Evolutionary conservation across 1,140 invertebrate genomes (phyloP).

Genomic region (Lordiphosa collinella): DNA sequence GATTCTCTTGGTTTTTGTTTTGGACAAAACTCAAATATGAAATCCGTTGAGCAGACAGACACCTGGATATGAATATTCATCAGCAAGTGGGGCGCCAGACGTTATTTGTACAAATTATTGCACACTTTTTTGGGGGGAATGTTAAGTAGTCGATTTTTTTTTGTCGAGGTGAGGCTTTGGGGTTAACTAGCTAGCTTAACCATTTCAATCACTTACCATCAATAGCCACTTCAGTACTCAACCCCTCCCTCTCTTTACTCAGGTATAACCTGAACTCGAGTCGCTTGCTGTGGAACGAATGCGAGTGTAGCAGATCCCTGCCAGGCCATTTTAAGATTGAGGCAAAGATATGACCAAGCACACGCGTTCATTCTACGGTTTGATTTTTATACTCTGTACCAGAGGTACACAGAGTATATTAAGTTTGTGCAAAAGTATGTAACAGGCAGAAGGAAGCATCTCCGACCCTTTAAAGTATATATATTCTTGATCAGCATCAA

Average conservation of each 20-base stretch:
- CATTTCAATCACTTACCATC: too few relatives aligned
- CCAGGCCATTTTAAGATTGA: constrained; percentile 46
- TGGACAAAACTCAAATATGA: neutral
- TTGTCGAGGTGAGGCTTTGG: too few relatives aligned
- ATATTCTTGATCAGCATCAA: too few relatives aligned
- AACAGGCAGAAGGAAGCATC: too few relatives aligned
- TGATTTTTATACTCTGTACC: constrained; percentile 23
- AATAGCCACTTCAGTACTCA: too few relatives aligned
- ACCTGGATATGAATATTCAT: constrained; percentile 3
- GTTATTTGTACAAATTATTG: constrained; percentile 6
- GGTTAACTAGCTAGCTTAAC: neutral
- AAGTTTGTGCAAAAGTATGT: too few relatives aligned
- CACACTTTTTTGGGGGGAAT: neutral
- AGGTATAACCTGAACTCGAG: neutral
- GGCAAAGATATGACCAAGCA: constrained; percentile 49
- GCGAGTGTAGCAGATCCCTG: constrained; percentile 20
- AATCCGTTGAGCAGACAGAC: constrained; percentile 4
- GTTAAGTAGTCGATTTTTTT: neutral
- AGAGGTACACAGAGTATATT: too few relatives aligned
- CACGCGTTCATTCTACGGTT: constrained; percentile 41
- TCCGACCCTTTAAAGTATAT: too few relatives aligned
- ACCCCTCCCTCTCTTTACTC: neutral
- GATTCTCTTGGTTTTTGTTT: neutral
- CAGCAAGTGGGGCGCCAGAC: constrained; percentile 5
- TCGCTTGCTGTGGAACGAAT: constrained; percentile 30